Evolutionary conservation across 1,140 invertebrate species (phyloP).

Genomic region (Conopomorpha cramerella): DNA sequence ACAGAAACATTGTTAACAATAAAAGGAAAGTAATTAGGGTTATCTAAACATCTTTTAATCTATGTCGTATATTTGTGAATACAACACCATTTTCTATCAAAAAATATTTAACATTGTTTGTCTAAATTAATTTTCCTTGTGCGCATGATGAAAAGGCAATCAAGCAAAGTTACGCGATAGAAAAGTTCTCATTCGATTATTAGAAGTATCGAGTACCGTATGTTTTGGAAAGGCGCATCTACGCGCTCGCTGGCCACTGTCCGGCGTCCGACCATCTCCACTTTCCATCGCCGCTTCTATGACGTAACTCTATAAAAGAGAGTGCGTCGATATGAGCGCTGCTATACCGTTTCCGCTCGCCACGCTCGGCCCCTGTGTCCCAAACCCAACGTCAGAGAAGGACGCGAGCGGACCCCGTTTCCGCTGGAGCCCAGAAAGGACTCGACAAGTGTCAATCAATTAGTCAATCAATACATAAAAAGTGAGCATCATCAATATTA

Average conservation of each 20-base stretch:
- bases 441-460: slow-evolving; percentile 29
- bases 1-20: background rate
- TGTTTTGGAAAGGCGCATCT: slow-evolving; percentile 13
- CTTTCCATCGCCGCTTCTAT: slow-evolving; percentile 53
- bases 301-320: slow-evolving; percentile 61
- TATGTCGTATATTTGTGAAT: too few species aligned
- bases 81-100: background rate
- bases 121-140: too few species aligned
- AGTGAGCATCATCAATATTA: too few species aligned
- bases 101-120: background rate
- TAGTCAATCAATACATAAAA: slow-evolving; percentile 47
- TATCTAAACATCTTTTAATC: background rate
- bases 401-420: slow-evolving; percentile 48
- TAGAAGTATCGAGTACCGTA: background rate
- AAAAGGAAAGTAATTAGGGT: background rate
- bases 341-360: slow-evolving; percentile 55
- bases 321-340: slow-evolving; percentile 48
- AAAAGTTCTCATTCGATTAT: background rate
- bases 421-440: slow-evolving; percentile 44
- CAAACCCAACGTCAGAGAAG: slow-evolving; percentile 26
- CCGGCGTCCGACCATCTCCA: slow-evolving; percentile 42
- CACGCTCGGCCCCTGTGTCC: slow-evolving; percentile 45
- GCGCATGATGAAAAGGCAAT: too few species aligned
- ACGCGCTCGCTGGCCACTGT: slow-evolving; percentile 28
- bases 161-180: too few species aligned